Conservation (phyloP, 1,140 invertebrate genomes). For the Magallana gigas region DNA sequence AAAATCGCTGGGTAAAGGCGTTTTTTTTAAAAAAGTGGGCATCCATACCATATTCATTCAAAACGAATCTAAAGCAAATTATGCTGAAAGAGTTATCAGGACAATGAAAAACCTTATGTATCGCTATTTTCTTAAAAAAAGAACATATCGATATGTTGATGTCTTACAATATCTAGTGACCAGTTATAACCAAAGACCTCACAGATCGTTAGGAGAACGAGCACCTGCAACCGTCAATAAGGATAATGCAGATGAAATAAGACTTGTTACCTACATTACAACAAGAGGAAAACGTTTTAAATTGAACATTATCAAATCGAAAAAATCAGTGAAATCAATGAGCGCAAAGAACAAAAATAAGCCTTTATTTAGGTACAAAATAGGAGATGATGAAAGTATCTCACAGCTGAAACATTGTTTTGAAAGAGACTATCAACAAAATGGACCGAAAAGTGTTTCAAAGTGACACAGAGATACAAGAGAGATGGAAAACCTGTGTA, state of each 20-base stretch:
- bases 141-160: constrained; percentile 29
- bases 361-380: constrained; percentile 19
- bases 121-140: constrained; percentile 10
- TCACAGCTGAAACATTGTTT: constrained; percentile 44
- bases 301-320: not conserved
- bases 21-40: constrained; percentile 36
- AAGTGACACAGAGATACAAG: constrained; percentile 37
- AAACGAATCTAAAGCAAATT: constrained; percentile 37
- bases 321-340: not conserved
- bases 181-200: constrained; percentile 23
- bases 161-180: constrained; percentile 14
- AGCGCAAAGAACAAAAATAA: not conserved
- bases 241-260: constrained; percentile 47
- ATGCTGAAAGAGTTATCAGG: constrained; percentile 19
- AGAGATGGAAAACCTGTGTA: constrained; percentile 50
- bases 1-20: not conserved
- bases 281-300: not conserved
- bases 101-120: constrained; percentile 37
- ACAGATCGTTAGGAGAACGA: constrained; percentile 27
- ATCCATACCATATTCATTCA: constrained; percentile 13
- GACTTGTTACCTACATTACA: constrained; percentile 24
- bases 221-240: constrained; percentile 34
- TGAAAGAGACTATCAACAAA: constrained; percentile 53
- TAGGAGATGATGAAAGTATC: constrained; percentile 49
- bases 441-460: constrained; percentile 56